These are phyloP conservation scores for Silurus aristotelis DNA, from an alignment of 2,797 vertebrate species.

Conservation along the genomic window DNA sequence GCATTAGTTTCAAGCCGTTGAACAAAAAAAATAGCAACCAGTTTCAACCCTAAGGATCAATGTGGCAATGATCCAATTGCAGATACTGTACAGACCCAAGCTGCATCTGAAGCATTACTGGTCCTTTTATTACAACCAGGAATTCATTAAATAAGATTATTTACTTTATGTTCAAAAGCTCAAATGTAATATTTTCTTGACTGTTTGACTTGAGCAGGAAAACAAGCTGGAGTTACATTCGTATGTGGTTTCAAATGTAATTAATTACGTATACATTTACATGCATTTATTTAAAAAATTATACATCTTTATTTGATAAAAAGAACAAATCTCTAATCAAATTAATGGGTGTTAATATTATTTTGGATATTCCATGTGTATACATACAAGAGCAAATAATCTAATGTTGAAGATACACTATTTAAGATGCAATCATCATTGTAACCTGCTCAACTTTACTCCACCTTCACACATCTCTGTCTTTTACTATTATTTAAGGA, in stretches of 20 bases:
- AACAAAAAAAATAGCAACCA: constrained; percentile 48
- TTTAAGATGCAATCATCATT: neutral
- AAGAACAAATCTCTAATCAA: neutral
- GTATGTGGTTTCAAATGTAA: neutral
- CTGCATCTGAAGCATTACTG: neutral
- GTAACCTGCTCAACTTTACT: neutral
- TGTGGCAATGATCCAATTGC: neutral
- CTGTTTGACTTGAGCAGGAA: neutral
- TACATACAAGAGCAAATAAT: neutral
- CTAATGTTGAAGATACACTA: neutral
- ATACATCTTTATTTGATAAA: too few species aligned
- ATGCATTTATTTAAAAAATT: neutral
- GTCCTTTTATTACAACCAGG: neutral
- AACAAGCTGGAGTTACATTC: neutral
- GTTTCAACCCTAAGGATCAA: constrained; percentile 25
- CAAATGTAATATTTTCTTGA: neutral
- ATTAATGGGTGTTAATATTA: neutral
- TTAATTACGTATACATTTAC: neutral
- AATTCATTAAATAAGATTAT: neutral
- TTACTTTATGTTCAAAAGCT: neutral
- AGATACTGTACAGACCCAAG: constrained; percentile 4
- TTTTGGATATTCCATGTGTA: neutral
- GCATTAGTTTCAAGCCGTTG: constrained; percentile 65
- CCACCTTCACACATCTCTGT: neutral
- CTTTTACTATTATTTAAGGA: neutral